Conservation (phyloP, 2,888 invertebrate species). For the Eupithecia insigniata region DNA sequence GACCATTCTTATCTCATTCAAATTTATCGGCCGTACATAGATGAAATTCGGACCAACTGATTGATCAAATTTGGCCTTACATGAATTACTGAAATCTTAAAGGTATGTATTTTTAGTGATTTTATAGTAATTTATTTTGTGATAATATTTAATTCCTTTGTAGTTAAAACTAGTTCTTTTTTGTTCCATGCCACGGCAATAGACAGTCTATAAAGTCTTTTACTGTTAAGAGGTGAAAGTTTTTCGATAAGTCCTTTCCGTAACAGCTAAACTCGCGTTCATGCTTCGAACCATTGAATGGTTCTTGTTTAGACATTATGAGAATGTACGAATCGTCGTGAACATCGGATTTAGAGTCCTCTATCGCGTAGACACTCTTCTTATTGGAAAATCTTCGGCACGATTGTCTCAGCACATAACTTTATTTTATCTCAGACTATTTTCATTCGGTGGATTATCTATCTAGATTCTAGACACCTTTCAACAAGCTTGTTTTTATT, state of each 20-base stretch:
- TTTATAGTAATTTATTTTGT: no score
- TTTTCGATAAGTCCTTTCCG: constrained; percentile 64
- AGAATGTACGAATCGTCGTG: constrained; percentile 67
- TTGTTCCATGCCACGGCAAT: not conserved
- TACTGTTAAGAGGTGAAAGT: constrained; percentile 54
- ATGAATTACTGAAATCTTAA: not conserved
- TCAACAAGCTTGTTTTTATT: not conserved
- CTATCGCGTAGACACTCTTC: constrained; percentile 50
- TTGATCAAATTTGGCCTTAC: not conserved
- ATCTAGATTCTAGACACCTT: constrained; percentile 10
- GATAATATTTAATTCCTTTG: no score
- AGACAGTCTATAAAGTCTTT: constrained; percentile 20
- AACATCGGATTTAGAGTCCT: constrained; percentile 62
- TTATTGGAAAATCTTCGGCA: constrained; percentile 60
- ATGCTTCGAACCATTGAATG: constrained; percentile 59
- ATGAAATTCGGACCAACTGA: not conserved
- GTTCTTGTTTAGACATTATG: constrained; percentile 74
- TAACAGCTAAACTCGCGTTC: constrained; percentile 59
- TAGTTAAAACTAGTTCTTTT: not conserved
- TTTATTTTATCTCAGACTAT: constrained; percentile 44
- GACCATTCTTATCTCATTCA: no score
- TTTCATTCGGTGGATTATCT: constrained; percentile 34
- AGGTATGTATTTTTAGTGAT: not conserved
- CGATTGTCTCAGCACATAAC: constrained; percentile 43
- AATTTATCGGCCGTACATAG: not conserved